phyloP scores from a whole-genome alignment of 2,113 vertebrate species.

The Leptosomus discolor region DNA sequence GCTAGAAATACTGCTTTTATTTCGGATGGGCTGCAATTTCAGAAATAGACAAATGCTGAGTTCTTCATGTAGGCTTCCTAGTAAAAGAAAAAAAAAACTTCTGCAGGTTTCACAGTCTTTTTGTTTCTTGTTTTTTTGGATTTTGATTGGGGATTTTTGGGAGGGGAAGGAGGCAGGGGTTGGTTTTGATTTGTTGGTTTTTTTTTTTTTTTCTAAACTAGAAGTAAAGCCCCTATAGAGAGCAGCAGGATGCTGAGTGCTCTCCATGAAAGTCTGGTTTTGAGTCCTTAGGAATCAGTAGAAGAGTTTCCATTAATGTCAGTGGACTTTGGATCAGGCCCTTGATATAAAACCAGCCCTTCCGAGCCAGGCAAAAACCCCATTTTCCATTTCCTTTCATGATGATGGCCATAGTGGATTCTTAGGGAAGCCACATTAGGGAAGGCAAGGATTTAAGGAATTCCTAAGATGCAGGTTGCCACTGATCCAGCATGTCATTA shows the following conservation, averaged over 20 bases:
- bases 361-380: not conserved
- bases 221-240: not conserved
- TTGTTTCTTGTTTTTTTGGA: not conserved
- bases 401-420: not conserved
- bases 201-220: not conserved
- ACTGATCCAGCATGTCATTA: not conserved
- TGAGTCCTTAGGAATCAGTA: not conserved
- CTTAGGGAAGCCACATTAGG: too few relatives aligned
- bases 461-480: not conserved
- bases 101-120: not conserved
- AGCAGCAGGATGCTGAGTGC: not conserved
- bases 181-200: not conserved
- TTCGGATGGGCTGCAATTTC: not conserved
- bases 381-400: not conserved
- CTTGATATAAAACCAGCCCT: not conserved
- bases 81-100: not conserved
- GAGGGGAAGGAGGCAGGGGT: fast-evolving
- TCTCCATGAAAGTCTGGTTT: not conserved
- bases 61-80: not conserved
- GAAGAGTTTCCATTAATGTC: not conserved
- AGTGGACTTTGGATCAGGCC: not conserved
- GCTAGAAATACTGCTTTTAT: not conserved
- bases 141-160: not conserved
- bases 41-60: not conserved
- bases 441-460: not conserved